A percentile compares a stretch with the other conserved stretches of the same genome.
phyloP scores from a whole-genome alignment of 2,113 vertebrate genomes.

The Eretmodus cyanostictus region DNA sequence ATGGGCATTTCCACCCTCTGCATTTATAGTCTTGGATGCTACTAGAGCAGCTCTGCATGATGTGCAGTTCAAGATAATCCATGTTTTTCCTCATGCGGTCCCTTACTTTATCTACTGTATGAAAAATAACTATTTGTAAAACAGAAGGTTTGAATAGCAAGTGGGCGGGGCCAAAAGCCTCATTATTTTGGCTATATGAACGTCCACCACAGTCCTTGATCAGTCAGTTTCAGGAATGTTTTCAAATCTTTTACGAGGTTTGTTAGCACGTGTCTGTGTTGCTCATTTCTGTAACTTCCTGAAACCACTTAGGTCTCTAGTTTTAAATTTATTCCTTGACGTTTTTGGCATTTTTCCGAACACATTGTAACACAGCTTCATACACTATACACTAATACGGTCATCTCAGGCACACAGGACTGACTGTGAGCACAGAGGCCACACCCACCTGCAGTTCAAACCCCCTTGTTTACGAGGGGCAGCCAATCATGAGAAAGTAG shows the following conservation, averaged over 20 bases:
- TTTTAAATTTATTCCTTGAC: background rate
- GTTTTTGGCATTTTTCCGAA: background rate
- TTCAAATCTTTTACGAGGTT: background rate
- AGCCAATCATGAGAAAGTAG: background rate
- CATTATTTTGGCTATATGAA: background rate
- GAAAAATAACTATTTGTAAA: background rate
- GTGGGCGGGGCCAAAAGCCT: background rate
- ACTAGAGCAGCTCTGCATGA: background rate
- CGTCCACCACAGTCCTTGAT: background rate
- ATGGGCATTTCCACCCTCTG: background rate
- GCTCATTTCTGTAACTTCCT: background rate
- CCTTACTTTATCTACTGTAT: background rate
- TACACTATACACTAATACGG: background rate
- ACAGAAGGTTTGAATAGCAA: background rate
- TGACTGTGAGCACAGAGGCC: background rate
- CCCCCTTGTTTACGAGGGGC: background rate
- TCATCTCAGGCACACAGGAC: background rate
- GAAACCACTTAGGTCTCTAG: background rate
- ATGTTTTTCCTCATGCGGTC: background rate
- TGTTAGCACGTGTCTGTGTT: background rate
- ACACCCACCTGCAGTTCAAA: background rate
- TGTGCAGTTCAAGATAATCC: background rate
- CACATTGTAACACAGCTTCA: background rate
- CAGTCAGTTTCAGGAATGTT: background rate
- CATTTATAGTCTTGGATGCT: background rate